These are phyloP conservation scores for Uropetala carovei DNA, from an alignment of 2,888 invertebrate species.

Conservation along the genomic window DNA sequence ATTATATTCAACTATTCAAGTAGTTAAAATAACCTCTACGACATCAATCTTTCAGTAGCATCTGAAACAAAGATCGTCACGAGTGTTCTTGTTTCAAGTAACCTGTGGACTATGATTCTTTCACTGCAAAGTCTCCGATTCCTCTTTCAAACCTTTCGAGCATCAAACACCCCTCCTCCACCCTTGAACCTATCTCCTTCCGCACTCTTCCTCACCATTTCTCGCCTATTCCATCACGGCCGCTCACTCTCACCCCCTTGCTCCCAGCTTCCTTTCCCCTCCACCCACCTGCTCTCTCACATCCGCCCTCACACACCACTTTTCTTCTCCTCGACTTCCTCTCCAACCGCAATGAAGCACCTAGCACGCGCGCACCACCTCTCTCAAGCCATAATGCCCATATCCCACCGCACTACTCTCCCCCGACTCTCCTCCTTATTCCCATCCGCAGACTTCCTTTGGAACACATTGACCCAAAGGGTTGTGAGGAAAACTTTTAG, in stretches of 20 bases:
- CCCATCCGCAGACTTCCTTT: not conserved
- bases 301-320: slow-evolving; percentile 14
- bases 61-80: too few species aligned
- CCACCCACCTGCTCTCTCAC: not conserved
- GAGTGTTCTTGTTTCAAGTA: too few species aligned
- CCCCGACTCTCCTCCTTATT: not conserved
- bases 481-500: too few species aligned
- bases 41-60: too few species aligned
- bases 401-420: not conserved
- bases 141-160: too few species aligned
- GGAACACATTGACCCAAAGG: not conserved
- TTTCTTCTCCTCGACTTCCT: slow-evolving; percentile 8
- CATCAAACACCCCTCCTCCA: not conserved
- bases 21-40: too few species aligned
- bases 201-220: not conserved
- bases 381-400: not conserved
- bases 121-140: too few species aligned
- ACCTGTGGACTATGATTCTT: too few species aligned
- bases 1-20: too few species aligned
- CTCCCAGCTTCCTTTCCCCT: not conserved
- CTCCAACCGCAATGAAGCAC: slow-evolving; percentile 25
- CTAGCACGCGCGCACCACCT: not conserved
- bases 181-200: not conserved
- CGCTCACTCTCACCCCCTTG: not conserved
- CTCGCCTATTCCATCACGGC: not conserved